Evolutionary conservation across 2,113 vertebrate genomes (phyloP).

Genomic region (Lepus americanus): DNA sequence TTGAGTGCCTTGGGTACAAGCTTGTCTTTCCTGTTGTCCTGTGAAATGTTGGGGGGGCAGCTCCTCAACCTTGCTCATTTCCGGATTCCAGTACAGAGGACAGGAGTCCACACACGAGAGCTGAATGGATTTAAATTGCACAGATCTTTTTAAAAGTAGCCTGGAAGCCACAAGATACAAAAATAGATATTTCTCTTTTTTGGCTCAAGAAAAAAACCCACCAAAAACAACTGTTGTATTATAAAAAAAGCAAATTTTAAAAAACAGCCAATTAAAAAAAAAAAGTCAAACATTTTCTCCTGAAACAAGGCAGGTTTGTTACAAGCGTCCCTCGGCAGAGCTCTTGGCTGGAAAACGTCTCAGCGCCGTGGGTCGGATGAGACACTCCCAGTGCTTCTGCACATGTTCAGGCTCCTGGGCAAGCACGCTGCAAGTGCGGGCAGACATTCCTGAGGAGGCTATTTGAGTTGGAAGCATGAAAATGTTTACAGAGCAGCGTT

Average conservation of each 20-base stretch:
- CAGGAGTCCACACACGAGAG: neutral
- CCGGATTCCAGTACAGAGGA: neutral
- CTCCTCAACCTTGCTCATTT: neutral
- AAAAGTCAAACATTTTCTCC: neutral
- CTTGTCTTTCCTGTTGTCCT: neutral
- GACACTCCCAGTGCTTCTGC: neutral
- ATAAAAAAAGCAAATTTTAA: slow-evolving; percentile 15
- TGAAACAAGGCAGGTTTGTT: slow-evolving; percentile 44
- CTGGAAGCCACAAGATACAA: neutral
- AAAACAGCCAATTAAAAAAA: neutral
- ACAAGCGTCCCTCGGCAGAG: neutral
- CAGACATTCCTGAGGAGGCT: slow-evolving; percentile 45
- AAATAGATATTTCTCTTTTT: slow-evolving; percentile 52
- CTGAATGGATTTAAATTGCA: neutral
- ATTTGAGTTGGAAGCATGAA: neutral
- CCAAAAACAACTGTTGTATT: slow-evolving; percentile 5
- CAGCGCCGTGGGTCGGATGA: neutral
- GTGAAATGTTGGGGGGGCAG: neutral
- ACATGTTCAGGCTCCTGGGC: neutral
- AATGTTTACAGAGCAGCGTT: slow-evolving; percentile 32
- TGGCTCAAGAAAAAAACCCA: neutral
- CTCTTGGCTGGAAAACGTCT: slow-evolving; percentile 57
- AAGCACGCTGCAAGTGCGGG: neutral
- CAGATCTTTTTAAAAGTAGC: slow-evolving; percentile 48
- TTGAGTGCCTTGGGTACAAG: neutral